Evolutionary conservation across 2,797 vertebrate species (phyloP).

Genomic region (Tapera naevia): DNA sequence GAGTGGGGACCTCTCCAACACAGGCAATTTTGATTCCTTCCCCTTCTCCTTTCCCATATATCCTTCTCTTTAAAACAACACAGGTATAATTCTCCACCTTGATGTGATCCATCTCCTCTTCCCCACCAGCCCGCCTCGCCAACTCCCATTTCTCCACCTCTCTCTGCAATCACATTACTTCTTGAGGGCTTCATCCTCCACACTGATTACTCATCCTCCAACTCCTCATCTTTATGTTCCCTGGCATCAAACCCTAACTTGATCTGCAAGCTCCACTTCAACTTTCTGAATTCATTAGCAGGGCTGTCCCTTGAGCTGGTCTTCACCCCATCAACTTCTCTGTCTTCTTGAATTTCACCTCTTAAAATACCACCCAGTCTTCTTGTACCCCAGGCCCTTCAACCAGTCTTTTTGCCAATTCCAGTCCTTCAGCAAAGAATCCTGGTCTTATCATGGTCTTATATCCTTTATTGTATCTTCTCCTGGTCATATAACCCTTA

Average conservation of each 20-base stretch:
- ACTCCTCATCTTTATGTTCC: background rate
- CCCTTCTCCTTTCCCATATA: background rate
- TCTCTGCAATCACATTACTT: background rate
- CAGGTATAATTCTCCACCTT: background rate
- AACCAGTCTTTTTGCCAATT: background rate
- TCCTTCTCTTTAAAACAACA: background rate
- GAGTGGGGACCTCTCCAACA: background rate
- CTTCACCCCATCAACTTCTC: background rate
- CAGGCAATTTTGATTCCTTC: background rate
- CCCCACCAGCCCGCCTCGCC: background rate
- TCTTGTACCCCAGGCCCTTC: background rate
- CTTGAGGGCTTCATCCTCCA: slow-evolving; percentile 16
- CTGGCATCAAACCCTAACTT: background rate
- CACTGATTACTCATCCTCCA: slow-evolving; percentile 22
- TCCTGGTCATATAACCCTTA: no score
- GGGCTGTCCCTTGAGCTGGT: background rate
- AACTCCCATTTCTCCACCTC: background rate
- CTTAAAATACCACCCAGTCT: background rate
- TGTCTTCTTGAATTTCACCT: background rate
- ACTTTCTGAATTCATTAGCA: background rate
- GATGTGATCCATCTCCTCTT: background rate
- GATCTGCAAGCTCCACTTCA: background rate
- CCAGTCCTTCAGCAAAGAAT: background rate
- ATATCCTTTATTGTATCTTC: no score
- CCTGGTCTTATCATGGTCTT: background rate